A percentile compares a stretch with the other conserved stretches of the same genome.
phyloP scores from a whole-genome alignment of 2,113 vertebrate species.

The Ciconia boyciana region DNA sequence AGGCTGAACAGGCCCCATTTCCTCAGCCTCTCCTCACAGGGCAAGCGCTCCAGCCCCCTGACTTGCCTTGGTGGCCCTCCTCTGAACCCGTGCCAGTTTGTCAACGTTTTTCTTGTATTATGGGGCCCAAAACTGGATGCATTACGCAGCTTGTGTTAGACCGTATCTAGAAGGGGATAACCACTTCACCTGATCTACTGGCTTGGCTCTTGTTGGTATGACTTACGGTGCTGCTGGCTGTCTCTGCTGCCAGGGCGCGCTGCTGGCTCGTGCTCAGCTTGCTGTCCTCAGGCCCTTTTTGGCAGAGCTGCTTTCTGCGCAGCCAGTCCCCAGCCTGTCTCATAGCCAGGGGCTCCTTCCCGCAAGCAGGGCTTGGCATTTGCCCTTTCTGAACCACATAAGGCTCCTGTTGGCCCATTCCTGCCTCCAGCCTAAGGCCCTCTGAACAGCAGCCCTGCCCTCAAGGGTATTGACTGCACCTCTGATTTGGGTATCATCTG shows the following conservation, averaged over 20 bases:
- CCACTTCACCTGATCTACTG: not conserved
- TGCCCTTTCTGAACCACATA: not conserved
- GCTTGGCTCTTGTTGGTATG: not conserved
- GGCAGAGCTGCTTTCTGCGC: not conserved
- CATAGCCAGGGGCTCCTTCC: not conserved
- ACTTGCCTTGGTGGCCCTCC: not conserved
- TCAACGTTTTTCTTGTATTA: not conserved
- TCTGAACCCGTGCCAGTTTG: not conserved
- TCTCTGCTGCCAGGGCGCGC: not conserved
- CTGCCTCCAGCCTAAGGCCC: not conserved
- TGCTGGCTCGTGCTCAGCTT: not conserved
- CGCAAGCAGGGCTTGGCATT: not conserved
- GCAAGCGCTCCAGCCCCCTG: not conserved
- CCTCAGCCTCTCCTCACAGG: not conserved
- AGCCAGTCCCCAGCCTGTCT: not conserved
- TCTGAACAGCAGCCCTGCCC: not conserved
- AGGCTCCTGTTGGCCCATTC: not conserved
- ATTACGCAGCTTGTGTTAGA: not conserved
- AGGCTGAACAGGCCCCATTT: not conserved
- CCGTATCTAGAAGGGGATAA: not conserved
- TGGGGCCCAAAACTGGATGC: not conserved
- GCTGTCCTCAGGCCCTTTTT: not conserved
- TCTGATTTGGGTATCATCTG: not conserved
- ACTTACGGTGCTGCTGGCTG: not conserved
- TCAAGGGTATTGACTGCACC: not conserved